Evolutionary conservation across 2,797 vertebrate genomes (phyloP).

Genomic region (Phalanger gymnotis): DNA sequence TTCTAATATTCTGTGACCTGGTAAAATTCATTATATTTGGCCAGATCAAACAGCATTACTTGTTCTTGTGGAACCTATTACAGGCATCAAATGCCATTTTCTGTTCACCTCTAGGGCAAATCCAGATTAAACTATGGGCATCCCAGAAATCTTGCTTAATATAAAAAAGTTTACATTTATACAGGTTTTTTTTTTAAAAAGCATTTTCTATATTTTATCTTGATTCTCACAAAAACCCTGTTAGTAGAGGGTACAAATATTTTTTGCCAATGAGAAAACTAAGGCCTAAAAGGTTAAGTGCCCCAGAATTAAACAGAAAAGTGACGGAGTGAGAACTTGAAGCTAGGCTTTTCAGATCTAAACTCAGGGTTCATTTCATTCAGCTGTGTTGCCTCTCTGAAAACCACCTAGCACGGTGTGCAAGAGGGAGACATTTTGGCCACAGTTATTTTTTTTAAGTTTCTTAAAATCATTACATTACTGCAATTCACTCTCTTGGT

Average conservation of each 20-base stretch:
- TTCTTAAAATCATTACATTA: neutral
- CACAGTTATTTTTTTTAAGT: neutral
- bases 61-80: neutral
- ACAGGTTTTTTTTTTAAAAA: too few relatives aligned
- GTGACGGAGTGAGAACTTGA: neutral
- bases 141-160: neutral
- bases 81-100: neutral
- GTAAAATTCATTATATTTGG: neutral
- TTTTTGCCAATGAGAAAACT: neutral
- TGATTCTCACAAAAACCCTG: neutral
- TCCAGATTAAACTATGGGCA: neutral
- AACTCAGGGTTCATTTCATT: neutral
- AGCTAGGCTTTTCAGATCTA: neutral
- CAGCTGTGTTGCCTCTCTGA: neutral
- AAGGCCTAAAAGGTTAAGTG: too few relatives aligned
- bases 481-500: neutral
- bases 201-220: neutral
- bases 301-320: neutral
- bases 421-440: neutral
- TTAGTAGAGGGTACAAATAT: neutral
- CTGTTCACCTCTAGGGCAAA: neutral
- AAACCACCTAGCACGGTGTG: neutral
- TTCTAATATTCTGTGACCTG: neutral
- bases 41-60: neutral
- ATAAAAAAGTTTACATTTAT: neutral